Conservation (phyloP, 2,797 vertebrate genomes). For the Mus caroli region DNA sequence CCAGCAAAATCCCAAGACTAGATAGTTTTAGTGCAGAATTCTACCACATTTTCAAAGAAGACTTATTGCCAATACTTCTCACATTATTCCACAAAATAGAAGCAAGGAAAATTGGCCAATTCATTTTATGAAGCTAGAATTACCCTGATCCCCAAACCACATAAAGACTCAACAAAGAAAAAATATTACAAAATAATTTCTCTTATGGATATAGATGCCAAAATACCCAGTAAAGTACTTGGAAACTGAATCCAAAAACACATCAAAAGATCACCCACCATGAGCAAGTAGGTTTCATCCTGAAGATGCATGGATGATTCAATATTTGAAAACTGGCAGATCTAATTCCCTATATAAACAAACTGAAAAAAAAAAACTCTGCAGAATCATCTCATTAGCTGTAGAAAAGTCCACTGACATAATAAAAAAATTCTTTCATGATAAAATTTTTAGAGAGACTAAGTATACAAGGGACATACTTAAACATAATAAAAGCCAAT, state of each 20-base stretch:
- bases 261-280: not conserved
- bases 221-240: not conserved
- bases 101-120: not conserved
- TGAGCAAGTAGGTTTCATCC: not conserved
- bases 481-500: not conserved
- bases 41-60: not conserved
- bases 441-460: not conserved
- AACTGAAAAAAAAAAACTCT: too few species aligned
- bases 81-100: not conserved
- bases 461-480: not conserved
- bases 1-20: too few species aligned
- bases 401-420: not conserved
- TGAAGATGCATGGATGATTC: not conserved
- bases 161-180: not conserved
- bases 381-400: not conserved
- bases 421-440: not conserved
- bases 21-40: not conserved
- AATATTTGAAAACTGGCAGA: not conserved
- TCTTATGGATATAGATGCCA: not conserved
- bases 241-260: not conserved
- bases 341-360: not conserved
- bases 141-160: not conserved
- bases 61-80: not conserved
- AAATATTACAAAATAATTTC: not conserved
- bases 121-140: not conserved